Conservation (phyloP, 2,113 vertebrate species). For the Nyctereutes procyonoides region DNA sequence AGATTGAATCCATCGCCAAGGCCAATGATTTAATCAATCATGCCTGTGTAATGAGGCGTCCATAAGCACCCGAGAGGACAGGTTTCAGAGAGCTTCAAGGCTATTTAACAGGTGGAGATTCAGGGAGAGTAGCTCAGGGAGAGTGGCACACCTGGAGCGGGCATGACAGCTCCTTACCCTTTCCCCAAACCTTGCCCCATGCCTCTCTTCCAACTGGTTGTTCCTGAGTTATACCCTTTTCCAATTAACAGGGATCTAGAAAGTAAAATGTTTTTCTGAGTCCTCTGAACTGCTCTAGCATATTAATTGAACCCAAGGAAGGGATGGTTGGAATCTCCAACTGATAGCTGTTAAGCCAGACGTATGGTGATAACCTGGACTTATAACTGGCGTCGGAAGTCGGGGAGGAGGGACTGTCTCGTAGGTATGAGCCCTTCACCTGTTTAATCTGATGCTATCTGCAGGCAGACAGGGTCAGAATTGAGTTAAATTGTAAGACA, state of each 20-base stretch:
- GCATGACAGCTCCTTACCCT: not conserved
- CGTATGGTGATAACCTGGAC: not conserved
- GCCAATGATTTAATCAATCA: not conserved
- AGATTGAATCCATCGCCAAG: not conserved
- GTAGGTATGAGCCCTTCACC: not conserved
- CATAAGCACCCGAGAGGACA: not conserved
- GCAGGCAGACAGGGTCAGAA: not conserved
- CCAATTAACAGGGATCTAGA: not conserved
- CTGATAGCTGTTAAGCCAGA: not conserved
- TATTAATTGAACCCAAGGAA: not conserved
- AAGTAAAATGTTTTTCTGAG: not conserved
- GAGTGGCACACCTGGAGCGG: not conserved
- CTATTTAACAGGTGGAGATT: not conserved
- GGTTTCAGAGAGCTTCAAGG: not conserved
- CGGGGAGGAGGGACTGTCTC: not conserved
- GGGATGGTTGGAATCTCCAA: not conserved
- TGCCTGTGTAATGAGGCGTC: not conserved
- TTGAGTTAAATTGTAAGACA: not conserved
- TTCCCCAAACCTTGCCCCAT: not conserved
- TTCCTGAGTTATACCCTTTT: not conserved
- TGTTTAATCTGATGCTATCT: not conserved
- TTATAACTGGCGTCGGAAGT: not conserved
- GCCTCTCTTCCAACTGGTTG: not conserved
- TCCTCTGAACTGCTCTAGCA: not conserved
- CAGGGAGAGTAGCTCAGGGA: not conserved